A percentile compares a stretch with the other conserved stretches of the same genome.
Evolutionary conservation across 2,888 invertebrate species (phyloP).

Genomic region (Leptura quadrifasciata): DNA sequence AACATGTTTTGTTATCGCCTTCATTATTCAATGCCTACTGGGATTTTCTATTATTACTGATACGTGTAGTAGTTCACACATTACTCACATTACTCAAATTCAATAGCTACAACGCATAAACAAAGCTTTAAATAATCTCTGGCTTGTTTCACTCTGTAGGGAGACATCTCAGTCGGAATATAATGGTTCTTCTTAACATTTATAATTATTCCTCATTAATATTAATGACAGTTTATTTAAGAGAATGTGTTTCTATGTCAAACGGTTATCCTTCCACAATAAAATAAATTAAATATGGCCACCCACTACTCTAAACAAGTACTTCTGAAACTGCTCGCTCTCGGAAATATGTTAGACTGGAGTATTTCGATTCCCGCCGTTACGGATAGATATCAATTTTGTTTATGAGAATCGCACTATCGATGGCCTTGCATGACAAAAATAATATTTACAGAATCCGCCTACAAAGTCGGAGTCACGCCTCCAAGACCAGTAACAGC

Average conservation of each 20-base stretch:
- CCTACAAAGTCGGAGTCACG: conserved; percentile 17
- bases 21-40: conserved; percentile 13
- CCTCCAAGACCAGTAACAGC: conserved; percentile 7
- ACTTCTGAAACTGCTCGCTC: conserved; percentile 23
- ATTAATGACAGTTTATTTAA: conserved; percentile 26
- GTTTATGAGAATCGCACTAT: conserved; percentile 22
- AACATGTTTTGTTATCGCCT: conserved; percentile 16
- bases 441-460: conserved; percentile 27
- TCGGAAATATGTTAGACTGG: not conserved
- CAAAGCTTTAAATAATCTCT: conserved; percentile 21
- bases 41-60: conserved; percentile 12
- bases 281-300: conserved; percentile 35
- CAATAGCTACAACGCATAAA: conserved; percentile 12
- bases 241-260: conserved; percentile 19
- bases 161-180: conserved; percentile 12
- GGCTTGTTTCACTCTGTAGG: conserved; percentile 25
- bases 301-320: conserved; percentile 24
- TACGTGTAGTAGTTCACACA: conserved; percentile 24
- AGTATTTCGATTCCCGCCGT: conserved; percentile 5
- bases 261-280: conserved; percentile 21
- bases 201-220: conserved; percentile 37
- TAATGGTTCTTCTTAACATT: conserved; percentile 15
- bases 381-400: conserved; percentile 24
- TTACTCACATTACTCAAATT: conserved; percentile 17
- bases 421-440: conserved; percentile 27